Evolutionary conservation across 2,888 invertebrate genomes (phyloP).

Genomic region (Azorinus chamasolen): DNA sequence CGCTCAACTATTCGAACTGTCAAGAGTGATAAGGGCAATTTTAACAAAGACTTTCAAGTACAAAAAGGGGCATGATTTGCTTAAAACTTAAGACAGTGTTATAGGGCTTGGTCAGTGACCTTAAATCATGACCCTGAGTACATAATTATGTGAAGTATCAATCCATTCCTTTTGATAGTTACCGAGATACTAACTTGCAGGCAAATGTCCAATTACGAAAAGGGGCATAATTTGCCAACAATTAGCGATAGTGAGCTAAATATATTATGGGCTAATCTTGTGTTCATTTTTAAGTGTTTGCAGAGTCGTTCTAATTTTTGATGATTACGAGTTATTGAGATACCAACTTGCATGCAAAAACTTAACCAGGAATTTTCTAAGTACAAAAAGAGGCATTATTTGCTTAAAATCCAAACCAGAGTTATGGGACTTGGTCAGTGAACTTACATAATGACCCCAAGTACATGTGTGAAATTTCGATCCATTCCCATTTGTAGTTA

Average conservation of each 20-base stretch:
- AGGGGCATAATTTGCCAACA: not conserved
- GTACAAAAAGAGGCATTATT: not conserved
- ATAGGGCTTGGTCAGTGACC: too few relatives aligned
- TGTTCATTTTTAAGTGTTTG: too few relatives aligned
- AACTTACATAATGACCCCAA: constrained; percentile 10
- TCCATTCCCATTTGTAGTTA: constrained; percentile 5
- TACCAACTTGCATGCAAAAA: not conserved
- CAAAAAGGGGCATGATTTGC: too few relatives aligned
- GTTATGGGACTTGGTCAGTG: constrained; percentile 13
- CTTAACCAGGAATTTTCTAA: constrained; percentile 5
- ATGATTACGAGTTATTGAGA: too few relatives aligned
- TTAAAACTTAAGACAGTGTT: too few relatives aligned
- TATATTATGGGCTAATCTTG: too few relatives aligned
- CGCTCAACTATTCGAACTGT: too few relatives aligned
- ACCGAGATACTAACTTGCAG: not conserved
- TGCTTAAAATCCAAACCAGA: not conserved
- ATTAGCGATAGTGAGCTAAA: not conserved
- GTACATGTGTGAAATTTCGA: constrained; percentile 12
- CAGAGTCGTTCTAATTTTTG: too few relatives aligned
- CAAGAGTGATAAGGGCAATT: too few relatives aligned
- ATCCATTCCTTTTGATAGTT: constrained; percentile 4
- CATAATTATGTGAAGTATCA: constrained; percentile 2
- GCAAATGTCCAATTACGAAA: constrained; percentile 11
- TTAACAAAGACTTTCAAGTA: too few relatives aligned
- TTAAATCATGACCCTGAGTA: constrained; percentile 2